phyloP scores from a whole-genome alignment of 2,888 invertebrate genomes.

The Myopa testacea region DNA sequence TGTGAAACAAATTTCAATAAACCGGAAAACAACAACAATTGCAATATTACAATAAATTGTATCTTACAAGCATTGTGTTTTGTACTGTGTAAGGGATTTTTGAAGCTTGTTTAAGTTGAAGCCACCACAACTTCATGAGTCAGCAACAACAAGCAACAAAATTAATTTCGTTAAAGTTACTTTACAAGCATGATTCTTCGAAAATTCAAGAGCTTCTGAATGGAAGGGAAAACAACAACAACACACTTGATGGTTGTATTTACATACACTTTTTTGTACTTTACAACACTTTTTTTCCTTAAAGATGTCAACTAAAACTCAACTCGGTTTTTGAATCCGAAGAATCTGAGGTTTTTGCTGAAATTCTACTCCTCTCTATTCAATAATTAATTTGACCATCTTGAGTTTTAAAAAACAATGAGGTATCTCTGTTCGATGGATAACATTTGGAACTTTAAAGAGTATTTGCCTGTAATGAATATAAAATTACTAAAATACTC shows the following conservation, averaged over 20 bases:
- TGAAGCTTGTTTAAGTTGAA: neutral
- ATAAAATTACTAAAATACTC: too few relatives aligned
- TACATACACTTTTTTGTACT: too few relatives aligned
- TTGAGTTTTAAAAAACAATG: neutral
- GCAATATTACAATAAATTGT: neutral
- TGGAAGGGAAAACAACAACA: neutral
- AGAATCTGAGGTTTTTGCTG: neutral
- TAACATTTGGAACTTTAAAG: too few relatives aligned
- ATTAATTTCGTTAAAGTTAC: slow-evolving; percentile 22
- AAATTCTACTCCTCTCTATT: neutral
- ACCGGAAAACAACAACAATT: slow-evolving; percentile 15
- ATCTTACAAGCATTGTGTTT: neutral
- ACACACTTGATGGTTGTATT: neutral
- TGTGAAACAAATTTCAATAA: neutral
- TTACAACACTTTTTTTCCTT: too few relatives aligned
- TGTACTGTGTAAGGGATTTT: neutral
- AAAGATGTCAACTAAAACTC: too few relatives aligned
- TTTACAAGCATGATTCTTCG: neutral
- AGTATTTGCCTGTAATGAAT: too few relatives aligned
- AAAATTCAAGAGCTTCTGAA: neutral
- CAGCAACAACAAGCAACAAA: slow-evolving; percentile 23
- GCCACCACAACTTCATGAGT: neutral
- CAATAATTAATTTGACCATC: neutral
- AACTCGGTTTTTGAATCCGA: too few relatives aligned
- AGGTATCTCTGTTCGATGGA: too few relatives aligned